Evolutionary conservation across 1,140 invertebrate genomes (phyloP).

Genomic region (Neodiprion pinetum): DNA sequence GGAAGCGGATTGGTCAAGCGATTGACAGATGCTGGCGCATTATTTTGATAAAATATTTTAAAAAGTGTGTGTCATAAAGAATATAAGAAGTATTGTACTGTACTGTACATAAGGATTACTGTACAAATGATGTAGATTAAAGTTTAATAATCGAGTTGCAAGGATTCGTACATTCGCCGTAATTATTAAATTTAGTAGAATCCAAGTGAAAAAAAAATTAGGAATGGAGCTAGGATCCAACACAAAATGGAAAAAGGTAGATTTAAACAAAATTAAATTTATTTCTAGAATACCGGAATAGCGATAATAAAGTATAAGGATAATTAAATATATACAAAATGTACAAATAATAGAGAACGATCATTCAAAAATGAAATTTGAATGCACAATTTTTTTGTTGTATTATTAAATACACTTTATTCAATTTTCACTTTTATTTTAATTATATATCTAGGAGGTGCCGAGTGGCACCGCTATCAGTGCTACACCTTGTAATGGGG

Average conservation of each 20-base stretch:
- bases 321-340: slow-evolving; percentile 19
- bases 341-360: slow-evolving; percentile 16
- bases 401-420: slow-evolving; percentile 28
- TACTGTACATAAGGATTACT: too few species aligned
- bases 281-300: not conserved
- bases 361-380: slow-evolving; percentile 1
- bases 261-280: slow-evolving; percentile 18
- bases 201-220: too few species aligned
- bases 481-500: slow-evolving; percentile 28
- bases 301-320: not conserved
- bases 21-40: too few species aligned
- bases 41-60: too few species aligned
- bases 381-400: slow-evolving; percentile 8
- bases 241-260: slow-evolving; percentile 8
- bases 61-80: too few species aligned
- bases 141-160: too few species aligned
- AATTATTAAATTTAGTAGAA: too few species aligned
- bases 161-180: too few species aligned
- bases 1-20: too few species aligned
- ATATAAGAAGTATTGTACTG: too few species aligned
- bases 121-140: too few species aligned
- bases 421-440: slow-evolving; percentile 18
- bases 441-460: slow-evolving; percentile 23
- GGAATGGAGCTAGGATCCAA: not conserved
- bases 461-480: slow-evolving; percentile 27